phyloP scores from a whole-genome alignment of 2,888 invertebrate species.

The Platynereis dumerilii region DNA sequence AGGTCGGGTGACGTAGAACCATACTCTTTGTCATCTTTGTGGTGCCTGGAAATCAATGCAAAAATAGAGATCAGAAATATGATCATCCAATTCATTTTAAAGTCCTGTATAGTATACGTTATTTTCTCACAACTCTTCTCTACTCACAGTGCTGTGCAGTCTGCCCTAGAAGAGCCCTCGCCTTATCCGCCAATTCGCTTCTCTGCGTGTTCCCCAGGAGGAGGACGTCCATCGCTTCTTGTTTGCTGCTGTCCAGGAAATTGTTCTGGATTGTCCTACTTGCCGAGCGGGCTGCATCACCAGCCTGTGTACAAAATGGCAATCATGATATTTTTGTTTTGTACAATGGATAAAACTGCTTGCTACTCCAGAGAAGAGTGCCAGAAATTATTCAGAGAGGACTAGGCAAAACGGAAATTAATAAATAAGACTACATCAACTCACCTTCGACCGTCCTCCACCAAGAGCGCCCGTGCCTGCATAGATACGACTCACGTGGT shows the following conservation, averaged over 20 bases:
- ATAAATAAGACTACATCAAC: no score
- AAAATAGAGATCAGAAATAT: no score
- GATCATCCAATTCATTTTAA: no score
- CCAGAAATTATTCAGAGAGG: no score
- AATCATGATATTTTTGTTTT: no score
- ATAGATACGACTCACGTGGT: slow-evolving; percentile 98
- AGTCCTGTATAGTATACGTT: no score
- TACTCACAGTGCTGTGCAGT: slow-evolving; percentile 52
- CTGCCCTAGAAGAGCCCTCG: slow-evolving; percentile 68
- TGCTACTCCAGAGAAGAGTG: no score
- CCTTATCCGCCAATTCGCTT: slow-evolving; percentile 89
- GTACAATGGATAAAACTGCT: no score
- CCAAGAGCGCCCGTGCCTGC: slow-evolving; percentile 97
- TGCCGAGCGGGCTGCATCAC: slow-evolving; percentile 97
- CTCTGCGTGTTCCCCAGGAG: slow-evolving; percentile 89
- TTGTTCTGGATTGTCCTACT: slow-evolving; percentile 99
- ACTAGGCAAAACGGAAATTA: no score
- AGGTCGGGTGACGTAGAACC: slow-evolving; percentile 50
- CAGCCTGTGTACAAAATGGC: no score
- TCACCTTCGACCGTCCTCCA: slow-evolving; percentile 86
- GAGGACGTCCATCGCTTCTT: slow-evolving; percentile 96
- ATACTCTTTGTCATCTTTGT: slow-evolving; percentile 32
- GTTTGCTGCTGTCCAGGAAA: slow-evolving; percentile 85
- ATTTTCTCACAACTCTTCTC: no score
- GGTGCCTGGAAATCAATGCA: slow-evolving; percentile 2